phyloP scores from a whole-genome alignment of 2,113 vertebrate genomes.

The Cebus imitator region DNA sequence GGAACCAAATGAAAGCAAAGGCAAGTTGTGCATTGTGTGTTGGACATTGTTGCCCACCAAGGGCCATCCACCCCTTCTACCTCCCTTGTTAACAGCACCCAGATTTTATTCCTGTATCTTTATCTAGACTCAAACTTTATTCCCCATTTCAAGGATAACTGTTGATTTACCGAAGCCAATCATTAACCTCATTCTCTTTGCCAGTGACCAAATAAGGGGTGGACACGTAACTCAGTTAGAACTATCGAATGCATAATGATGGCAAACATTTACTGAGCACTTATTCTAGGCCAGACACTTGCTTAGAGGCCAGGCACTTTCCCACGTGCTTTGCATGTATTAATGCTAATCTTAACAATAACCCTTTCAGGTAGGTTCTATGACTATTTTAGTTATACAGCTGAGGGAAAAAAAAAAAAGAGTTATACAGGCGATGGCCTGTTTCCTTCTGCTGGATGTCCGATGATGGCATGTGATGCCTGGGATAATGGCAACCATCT shows the following conservation, averaged over 20 bases:
- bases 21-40: neutral
- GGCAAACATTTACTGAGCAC: neutral
- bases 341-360: neutral
- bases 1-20: neutral
- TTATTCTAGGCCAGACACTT: neutral
- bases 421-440: neutral
- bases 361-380: neutral
- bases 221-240: neutral
- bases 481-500: neutral
- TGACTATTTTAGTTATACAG: neutral
- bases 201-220: neutral
- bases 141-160: neutral
- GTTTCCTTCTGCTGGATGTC: neutral
- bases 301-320: neutral
- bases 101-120: neutral
- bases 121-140: neutral
- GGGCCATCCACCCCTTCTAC: neutral
- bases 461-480: neutral
- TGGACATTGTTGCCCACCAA: no score
- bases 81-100: neutral
- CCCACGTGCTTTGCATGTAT: neutral
- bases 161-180: slow-evolving; percentile 12
- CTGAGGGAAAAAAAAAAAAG: neutral
- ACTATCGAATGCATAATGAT: neutral
- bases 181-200: neutral